phyloP scores from a whole-genome alignment of 1,140 invertebrate genomes.

The Drosophila lini region DNA sequence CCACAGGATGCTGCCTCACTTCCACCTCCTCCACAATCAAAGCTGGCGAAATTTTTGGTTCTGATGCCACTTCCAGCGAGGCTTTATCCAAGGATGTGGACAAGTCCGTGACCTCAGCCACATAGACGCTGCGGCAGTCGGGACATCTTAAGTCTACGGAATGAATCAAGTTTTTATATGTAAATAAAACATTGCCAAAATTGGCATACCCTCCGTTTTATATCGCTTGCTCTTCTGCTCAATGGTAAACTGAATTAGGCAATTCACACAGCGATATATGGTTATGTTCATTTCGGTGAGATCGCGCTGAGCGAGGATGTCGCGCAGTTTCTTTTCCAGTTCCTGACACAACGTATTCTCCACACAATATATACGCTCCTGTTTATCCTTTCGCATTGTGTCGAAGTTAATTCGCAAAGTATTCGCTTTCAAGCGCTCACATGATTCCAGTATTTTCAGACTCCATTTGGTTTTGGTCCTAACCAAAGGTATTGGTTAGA shows the following conservation, averaged over 20 bases:
- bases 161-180: neutral
- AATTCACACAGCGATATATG: conserved; percentile 88
- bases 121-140: conserved; percentile 86
- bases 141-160: conserved; percentile 85
- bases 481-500: neutral
- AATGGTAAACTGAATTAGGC: conserved; percentile 86
- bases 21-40: conserved; percentile 68
- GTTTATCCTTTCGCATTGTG: conserved; percentile 86
- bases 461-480: conserved; percentile 87
- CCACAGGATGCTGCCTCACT: conserved; percentile 6
- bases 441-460: conserved; percentile 86
- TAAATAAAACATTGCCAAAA: neutral
- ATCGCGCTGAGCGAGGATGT: conserved; percentile 85
- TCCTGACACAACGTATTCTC: conserved; percentile 86
- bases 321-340: conserved; percentile 85
- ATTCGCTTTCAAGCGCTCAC: conserved; percentile 84
- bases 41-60: conserved; percentile 64
- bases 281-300: conserved; percentile 85
- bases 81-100: conserved; percentile 60
- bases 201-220: conserved; percentile 25
- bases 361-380: conserved; percentile 86
- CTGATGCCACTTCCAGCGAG: conserved; percentile 10
- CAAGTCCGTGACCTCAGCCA: conserved; percentile 85
- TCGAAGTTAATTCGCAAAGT: conserved; percentile 87
- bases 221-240: conserved; percentile 79